Evolutionary conservation across 1,140 invertebrate species (phyloP), one percentile per base, ranked within the genome.

Genomic region (Papilio polyxenes): DNA sequence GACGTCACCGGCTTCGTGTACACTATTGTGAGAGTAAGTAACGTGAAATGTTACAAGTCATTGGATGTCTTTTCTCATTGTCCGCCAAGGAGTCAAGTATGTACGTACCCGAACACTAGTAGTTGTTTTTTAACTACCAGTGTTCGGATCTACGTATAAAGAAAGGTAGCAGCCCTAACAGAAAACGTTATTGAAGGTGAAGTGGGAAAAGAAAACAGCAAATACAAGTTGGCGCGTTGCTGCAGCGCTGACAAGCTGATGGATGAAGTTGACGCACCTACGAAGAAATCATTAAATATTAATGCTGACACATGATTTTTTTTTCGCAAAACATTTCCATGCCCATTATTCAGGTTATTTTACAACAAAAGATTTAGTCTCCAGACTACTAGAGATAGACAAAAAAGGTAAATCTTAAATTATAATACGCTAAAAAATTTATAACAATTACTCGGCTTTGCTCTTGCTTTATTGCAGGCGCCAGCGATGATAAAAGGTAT

Each of bases 211-310:
- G 31, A 31, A 31, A 65, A 31, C 62, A 65, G 62, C 62, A 65
- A 65, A 65, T 7, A 65, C 10, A 65, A 65, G 62, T 65, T 65
- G 62, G 62, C 62, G 23, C 62, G 23, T 65, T 76, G 59, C 77
- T 75, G 82, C 65, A 82, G 59, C 75, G 83, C 81, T 86, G 88
- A 88, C 88, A 88, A 83, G 51, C 83, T 89, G 86, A 89, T 89
- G 84, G 83, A 89, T 88, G 86, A 77, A 81, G 81, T 44, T 23
- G 78, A 76, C 75, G 85, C 83, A 72, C 69, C 81, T 82, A 81
- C 72, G 72, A 85, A 80, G 85, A 87, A 86, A 85, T 86, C 83
- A 86, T 89, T 88, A 84, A 85, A 84, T 72, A 82, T 86, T 79
- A 84, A 77, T 83, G 78, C 15, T 75, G 44, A 75, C 40, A 75